Evolutionary conservation across 2,113 vertebrate genomes (phyloP), one percentile per base, ranked within the genome.

Genomic region (Epinephelus moara): DNA sequence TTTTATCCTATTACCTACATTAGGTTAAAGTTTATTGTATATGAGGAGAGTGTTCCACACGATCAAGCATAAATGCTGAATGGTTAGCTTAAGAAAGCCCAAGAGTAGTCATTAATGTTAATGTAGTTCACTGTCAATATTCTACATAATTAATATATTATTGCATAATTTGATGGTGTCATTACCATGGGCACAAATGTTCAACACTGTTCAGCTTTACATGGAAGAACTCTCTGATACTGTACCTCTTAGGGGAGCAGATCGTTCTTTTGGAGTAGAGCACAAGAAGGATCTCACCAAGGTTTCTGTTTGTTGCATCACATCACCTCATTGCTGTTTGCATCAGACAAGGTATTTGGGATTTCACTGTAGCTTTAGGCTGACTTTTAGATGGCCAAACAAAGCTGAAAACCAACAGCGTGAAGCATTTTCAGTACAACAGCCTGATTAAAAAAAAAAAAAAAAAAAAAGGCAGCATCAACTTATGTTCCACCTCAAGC

Each of bases 271-370:
- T 56, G 69, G 50, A 74, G 15, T 11, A 50, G 47, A 84, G 40
- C 45, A 76, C 52, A 66, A 75, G 19, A 62, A 27, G 57, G 21
- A 69, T 64, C 72, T 37, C n/a, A 62, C 18, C 45, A 25, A 70
- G 4, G 75, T 88, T 85, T 81, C 82, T 78, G 8, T 69, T 79
- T 78, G 81, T 88, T 90, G 83, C 86, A 85, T 90, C 83, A 88
- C 14, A 45, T 64, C 57, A 71, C 27, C n/a, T 62, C 49, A 70
- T 60, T 78, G 74, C 50, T 63, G 70, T 88, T 88, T 84, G 60
- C 74, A 55, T 84, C 83, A 84, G 57, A 81, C 10, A 62, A 76
- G 50, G 62, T 84, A 64, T 78, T 72, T 75, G 61, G 62, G 62
- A 73, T 68, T 85, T 80, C 67, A 55, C 52, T 60, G 33, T 57